Evolutionary conservation across 2,113 vertebrate genomes (phyloP).

Genomic region (Callipepla californica): DNA sequence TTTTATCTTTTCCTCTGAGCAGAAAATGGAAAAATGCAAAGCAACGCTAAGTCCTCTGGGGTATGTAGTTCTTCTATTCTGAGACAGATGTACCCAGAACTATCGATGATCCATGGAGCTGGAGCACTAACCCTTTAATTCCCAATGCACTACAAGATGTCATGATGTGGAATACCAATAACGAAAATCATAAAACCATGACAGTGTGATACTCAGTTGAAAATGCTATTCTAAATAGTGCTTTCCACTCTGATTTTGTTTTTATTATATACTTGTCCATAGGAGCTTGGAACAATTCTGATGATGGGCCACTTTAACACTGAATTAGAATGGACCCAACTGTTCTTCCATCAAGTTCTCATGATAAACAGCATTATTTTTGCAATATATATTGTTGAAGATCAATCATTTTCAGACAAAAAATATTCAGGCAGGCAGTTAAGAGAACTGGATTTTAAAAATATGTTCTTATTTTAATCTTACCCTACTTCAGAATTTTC

Average conservation of each 20-base stretch:
- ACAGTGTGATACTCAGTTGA: neutral
- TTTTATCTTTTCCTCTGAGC: too few species aligned
- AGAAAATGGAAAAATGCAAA: too few species aligned
- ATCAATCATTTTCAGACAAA: neutral
- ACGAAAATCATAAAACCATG: too few species aligned
- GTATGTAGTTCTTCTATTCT: too few species aligned
- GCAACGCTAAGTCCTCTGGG: too few species aligned
- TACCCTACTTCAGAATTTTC: neutral
- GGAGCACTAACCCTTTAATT: too few species aligned
- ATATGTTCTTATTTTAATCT: neutral
- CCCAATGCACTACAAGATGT: too few species aligned
- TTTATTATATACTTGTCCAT: neutral
- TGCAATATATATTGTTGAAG: neutral
- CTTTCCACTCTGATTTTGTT: neutral
- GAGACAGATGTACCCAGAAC: too few species aligned
- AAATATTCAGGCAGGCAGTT: neutral
- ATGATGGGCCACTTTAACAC: neutral
- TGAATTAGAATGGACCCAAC: neutral
- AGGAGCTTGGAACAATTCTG: neutral
- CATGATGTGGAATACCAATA: too few species aligned
- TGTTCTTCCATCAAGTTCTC: neutral
- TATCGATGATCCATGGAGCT: too few species aligned
- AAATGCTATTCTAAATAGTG: neutral
- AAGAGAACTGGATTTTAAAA: neutral
- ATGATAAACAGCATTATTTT: neutral